These are phyloP conservation scores for Parnassius orleans DNA, from an alignment of 2,888 invertebrate species.

Conservation along the genomic window DNA sequence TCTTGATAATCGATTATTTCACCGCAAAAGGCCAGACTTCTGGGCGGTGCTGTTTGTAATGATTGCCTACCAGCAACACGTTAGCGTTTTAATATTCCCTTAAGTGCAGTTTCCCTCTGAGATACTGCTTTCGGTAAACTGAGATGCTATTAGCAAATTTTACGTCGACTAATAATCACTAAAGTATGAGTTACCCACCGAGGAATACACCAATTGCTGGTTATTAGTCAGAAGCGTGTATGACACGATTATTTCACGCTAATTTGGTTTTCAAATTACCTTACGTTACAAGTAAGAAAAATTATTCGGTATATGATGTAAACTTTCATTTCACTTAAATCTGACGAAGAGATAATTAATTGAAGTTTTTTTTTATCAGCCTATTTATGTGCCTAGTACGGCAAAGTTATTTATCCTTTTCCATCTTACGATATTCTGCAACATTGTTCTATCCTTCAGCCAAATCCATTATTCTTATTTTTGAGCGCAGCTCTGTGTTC, in stretches of 20 bases:
- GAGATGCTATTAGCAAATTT: slow-evolving; percentile 57
- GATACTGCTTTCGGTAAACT: slow-evolving; percentile 47
- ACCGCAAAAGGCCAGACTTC: slow-evolving; percentile 54
- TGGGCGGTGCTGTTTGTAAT: slow-evolving; percentile 57
- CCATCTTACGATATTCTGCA: no score
- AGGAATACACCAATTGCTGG: slow-evolving; percentile 44
- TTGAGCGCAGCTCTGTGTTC: no score
- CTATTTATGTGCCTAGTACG: no score
- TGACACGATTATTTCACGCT: slow-evolving; percentile 44
- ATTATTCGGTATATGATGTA: no score
- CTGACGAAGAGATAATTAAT: no score
- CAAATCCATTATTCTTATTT: no score
- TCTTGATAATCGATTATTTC: slow-evolving; percentile 62
- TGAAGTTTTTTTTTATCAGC: no score
- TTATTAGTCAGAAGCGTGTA: slow-evolving; percentile 49
- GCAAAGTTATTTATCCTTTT: no score
- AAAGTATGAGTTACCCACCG: slow-evolving; percentile 56
- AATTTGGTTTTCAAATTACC: slow-evolving; percentile 12
- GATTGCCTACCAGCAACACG: slow-evolving; percentile 54
- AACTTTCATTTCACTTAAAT: no score
- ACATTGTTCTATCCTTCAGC: no score
- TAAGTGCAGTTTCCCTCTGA: slow-evolving; percentile 55
- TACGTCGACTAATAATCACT: slow-evolving; percentile 58
- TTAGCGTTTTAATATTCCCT: slow-evolving; percentile 61
- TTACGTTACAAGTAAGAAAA: background rate